phyloP scores from a whole-genome alignment of 2,797 vertebrate species.

The Molossus molossus region DNA sequence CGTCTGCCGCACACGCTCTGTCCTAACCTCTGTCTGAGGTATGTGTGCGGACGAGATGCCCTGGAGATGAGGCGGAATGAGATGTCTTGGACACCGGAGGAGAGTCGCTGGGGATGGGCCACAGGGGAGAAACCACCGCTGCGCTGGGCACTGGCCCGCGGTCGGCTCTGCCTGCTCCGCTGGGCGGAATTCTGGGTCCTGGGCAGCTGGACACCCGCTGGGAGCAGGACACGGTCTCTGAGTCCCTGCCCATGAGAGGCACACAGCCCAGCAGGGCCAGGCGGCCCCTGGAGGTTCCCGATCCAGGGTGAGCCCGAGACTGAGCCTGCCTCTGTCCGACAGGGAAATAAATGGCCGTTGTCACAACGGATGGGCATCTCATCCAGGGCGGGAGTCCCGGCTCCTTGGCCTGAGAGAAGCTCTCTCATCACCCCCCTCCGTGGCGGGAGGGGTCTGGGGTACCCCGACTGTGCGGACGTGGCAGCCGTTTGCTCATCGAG shows the following conservation, averaged over 20 bases:
- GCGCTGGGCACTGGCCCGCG: background rate
- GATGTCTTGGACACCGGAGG: rapidly evolving
- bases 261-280: rapidly evolving
- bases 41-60: rapidly evolving
- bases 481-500: rapidly evolving
- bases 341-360: background rate
- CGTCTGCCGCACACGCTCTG: rapidly evolving
- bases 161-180: rapidly evolving
- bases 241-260: rapidly evolving
- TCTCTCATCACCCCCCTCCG: rapidly evolving
- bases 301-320: background rate
- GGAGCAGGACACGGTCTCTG: too few relatives aligned
- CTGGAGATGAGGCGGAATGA: background rate
- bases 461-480: rapidly evolving
- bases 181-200: background rate
- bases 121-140: rapidly evolving
- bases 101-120: rapidly evolving
- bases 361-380: background rate
- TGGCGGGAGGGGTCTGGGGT: rapidly evolving
- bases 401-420: background rate
- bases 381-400: rapidly evolving
- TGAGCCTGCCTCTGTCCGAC: rapidly evolving
- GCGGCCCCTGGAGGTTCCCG: rapidly evolving
- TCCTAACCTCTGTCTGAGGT: rapidly evolving
- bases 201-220: rapidly evolving